Percentiles rank a stretch among this genome's conserved stretches.
Conservation (phyloP, 1,140 invertebrate genomes). For the Lepidurus couesii region DNA sequence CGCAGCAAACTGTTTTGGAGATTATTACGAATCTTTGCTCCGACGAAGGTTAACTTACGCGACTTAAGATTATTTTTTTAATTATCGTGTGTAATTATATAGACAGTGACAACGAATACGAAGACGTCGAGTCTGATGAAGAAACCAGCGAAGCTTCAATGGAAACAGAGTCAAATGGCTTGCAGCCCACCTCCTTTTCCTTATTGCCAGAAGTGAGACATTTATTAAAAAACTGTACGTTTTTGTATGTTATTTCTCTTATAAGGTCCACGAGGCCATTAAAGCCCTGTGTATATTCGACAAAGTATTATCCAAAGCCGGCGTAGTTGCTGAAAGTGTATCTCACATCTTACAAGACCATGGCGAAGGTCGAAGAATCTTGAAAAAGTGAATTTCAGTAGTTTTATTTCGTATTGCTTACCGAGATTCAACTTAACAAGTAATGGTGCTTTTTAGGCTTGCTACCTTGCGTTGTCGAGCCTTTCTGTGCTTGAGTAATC, state of each 20-base stretch:
- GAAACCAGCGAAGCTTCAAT: constrained; percentile 13
- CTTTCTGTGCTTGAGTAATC: constrained; percentile 61
- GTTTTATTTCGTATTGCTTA: not conserved
- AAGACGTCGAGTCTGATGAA: constrained; percentile 44
- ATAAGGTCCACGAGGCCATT: constrained; percentile 47
- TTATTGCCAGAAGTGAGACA: not conserved
- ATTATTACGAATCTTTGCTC: constrained; percentile 65
- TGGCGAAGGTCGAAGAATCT: constrained; percentile 47
- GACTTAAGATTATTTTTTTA: not conserved
- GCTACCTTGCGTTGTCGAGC: constrained; percentile 50
- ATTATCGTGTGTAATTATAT: constrained; percentile 23
- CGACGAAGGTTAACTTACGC: constrained; percentile 36
- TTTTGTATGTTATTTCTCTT: not conserved
- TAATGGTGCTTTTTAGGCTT: constrained; percentile 40
- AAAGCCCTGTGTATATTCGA: constrained; percentile 50
- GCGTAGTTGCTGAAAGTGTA: constrained; percentile 49
- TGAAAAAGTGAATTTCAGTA: constrained; percentile 42
- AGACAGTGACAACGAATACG: constrained; percentile 48
- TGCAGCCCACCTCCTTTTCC: not conserved
- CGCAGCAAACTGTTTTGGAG: constrained; percentile 61
- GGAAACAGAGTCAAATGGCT: not conserved
- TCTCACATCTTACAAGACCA: constrained; percentile 48
- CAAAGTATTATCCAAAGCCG: constrained; percentile 52
- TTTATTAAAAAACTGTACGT: not conserved
- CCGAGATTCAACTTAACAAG: not conserved